A percentile compares a stretch with the other conserved stretches of the same genome.
These are phyloP conservation scores for Zaprionus camerounensis DNA, from an alignment of 1,140 invertebrate species.

Conservation along the genomic window DNA sequence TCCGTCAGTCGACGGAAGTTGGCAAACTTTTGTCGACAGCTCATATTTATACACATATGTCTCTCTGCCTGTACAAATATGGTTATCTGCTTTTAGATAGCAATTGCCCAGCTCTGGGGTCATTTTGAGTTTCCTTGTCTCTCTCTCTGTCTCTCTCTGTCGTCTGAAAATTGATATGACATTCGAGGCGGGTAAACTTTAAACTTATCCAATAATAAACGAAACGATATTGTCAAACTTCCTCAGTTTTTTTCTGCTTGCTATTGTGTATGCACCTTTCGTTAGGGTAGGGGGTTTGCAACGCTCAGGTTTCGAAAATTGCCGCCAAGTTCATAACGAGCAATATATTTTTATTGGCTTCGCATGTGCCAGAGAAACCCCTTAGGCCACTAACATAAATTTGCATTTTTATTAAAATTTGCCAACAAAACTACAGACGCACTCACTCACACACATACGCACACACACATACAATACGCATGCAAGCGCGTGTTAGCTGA, in stretches of 20 bases:
- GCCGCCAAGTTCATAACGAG: slow-evolving; percentile 75
- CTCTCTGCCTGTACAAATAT: slow-evolving; percentile 1
- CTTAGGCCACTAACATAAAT: slow-evolving; percentile 69
- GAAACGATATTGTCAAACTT: slow-evolving; percentile 39
- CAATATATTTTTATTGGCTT: slow-evolving; percentile 77
- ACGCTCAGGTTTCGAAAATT: slow-evolving; percentile 52
- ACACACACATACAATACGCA: background rate
- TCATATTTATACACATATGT: slow-evolving; percentile 7
- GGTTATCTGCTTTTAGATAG: slow-evolving; percentile 16
- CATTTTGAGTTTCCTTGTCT: slow-evolving; percentile 14
- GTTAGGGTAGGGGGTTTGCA: background rate
- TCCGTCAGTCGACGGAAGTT: background rate
- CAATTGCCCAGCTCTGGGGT: slow-evolving; percentile 2
- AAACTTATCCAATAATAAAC: slow-evolving; percentile 36
- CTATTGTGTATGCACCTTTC: slow-evolving; percentile 17
- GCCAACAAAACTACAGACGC: slow-evolving; percentile 45
- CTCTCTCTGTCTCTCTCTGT: background rate
- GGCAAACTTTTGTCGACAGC: slow-evolving; percentile 28
- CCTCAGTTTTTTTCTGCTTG: slow-evolving; percentile 28
- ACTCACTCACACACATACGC: slow-evolving; percentile 10
- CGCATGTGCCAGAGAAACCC: slow-evolving; percentile 62
- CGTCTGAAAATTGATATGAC: slow-evolving; percentile 54
- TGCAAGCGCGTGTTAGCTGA: slow-evolving; percentile 21
- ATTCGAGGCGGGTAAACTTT: slow-evolving; percentile 47
- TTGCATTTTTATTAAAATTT: slow-evolving; percentile 80